Evolutionary conservation across 1,140 invertebrate genomes (phyloP).

Genomic region (Macrocentrus cingulum): DNA sequence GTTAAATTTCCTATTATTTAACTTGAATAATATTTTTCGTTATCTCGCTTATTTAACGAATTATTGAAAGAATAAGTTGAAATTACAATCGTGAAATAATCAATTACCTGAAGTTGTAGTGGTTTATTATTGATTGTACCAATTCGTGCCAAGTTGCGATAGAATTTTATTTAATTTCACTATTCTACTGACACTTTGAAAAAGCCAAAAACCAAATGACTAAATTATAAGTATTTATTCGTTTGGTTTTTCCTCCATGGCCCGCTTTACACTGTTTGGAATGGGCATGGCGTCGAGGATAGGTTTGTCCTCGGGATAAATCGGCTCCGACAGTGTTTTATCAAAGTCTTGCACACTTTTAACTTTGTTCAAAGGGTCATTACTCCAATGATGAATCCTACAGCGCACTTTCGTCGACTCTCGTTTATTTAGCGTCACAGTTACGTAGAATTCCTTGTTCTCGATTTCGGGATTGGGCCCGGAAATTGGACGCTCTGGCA

Average conservation of each 20-base stretch:
- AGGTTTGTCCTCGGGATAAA: constrained; percentile 49
- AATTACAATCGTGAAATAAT: too few species aligned
- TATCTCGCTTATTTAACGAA: too few species aligned
- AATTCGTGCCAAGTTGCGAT: not conserved
- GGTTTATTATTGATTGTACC: constrained; percentile 19
- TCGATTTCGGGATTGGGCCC: constrained; percentile 78
- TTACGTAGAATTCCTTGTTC: constrained; percentile 79
- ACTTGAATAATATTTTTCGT: too few species aligned
- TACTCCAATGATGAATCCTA: constrained; percentile 67
- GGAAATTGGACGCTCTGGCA: constrained; percentile 72
- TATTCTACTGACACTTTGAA: too few species aligned
- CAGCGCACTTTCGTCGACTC: constrained; percentile 73
- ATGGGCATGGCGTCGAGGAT: constrained; percentile 45
- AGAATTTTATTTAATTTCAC: not conserved
- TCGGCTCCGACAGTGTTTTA: constrained; percentile 30
- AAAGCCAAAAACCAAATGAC: not conserved
- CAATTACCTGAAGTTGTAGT: constrained; percentile 20
- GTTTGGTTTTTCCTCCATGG: not conserved
- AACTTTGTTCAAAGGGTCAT: too few species aligned
- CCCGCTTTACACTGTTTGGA: constrained; percentile 19
- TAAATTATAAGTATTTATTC: constrained; percentile 10
- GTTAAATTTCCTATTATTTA: too few species aligned
- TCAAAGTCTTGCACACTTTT: constrained; percentile 16
- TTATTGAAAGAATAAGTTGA: too few species aligned
- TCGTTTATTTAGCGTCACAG: constrained; percentile 74